phyloP scores from a whole-genome alignment of 2,113 vertebrate genomes.

The Crotalus horridus region DNA sequence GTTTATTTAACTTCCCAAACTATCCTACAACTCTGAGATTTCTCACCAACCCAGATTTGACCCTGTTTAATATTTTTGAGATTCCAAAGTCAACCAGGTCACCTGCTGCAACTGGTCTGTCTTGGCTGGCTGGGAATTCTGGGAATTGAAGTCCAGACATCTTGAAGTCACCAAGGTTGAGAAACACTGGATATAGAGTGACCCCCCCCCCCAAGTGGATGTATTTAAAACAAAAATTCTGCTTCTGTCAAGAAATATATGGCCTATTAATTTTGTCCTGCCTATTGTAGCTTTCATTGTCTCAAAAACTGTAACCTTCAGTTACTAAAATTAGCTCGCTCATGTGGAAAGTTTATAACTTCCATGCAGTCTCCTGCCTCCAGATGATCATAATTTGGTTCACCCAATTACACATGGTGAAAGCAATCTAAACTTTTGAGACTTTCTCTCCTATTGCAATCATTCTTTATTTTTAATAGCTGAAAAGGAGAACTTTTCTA shows the following conservation, averaged over 20 bases:
- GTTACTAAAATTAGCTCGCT: background rate
- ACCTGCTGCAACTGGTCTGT: background rate
- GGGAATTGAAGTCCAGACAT: no score
- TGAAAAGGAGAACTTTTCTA: background rate
- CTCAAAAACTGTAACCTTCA: background rate
- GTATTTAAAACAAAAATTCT: background rate
- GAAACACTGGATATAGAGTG: background rate
- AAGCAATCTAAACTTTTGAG: background rate
- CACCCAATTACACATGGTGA: background rate
- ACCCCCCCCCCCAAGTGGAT: background rate
- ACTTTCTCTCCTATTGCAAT: background rate
- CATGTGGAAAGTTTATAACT: background rate
- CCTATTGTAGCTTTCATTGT: background rate
- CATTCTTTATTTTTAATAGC: background rate
- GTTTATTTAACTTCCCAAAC: background rate
- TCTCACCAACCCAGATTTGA: background rate
- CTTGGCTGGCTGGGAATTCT: background rate
- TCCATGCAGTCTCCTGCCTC: background rate
- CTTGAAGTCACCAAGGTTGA: no score
- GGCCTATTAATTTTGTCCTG: background rate
- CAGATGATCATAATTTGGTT: background rate
- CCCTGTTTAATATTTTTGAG: background rate
- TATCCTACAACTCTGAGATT: background rate
- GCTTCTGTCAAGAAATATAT: background rate
- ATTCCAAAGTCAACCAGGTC: background rate